Evolutionary conservation across 2,888 invertebrate species (phyloP), one percentile per base, ranked within the genome.

Genomic region (Aphrophora alni): DNA sequence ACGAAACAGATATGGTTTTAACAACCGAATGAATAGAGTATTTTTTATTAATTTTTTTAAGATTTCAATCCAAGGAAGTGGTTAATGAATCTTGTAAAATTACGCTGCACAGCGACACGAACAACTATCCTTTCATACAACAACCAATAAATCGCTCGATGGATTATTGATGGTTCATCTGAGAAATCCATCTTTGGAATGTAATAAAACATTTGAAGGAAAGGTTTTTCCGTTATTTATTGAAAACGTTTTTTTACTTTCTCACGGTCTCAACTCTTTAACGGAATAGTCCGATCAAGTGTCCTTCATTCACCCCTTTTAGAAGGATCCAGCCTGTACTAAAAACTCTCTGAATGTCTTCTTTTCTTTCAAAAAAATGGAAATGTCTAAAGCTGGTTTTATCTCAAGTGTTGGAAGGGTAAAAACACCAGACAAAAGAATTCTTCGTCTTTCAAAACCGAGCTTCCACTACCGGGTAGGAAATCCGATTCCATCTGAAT

Each of bases 301-400:
- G 44, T 59, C 59, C 59, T 59, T 28, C 24, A 73, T 73, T 73
- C 27, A 24, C 38, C 38, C 73, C 27, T 73, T 38, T 38, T 38
- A 73, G 21, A 73, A 73, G 38, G 59, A 59, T 59, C 59, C 8
- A 33, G 25, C 25, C 73, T 38, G 73, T n/a, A 73, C 26, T 24
- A 38, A 73, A 73, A 73, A 73, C 21, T 24, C 26, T n/a, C 5
- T 33, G 21, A n/a, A 7, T n/a, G 28, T 59, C 70, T 51, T 75
- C 69, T 44, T 27, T 75, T 71, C 75, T 75, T 76, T 75, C 80
- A 44, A 72, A 76, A 80, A 80, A 80, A 76, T 76, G 76, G 80
- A 72, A 80, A 77, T 77, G 3, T 75, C 73, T 73, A 44, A 27
- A 70, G 38, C 38, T 25, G 59, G 80, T 70, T 71, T 76, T 80